Percentiles rank a stretch among this genome's conserved stretches.
These are phyloP conservation scores for Cuculus canorus DNA, from an alignment of 2,797 vertebrate genomes.

Conservation along the genomic window DNA sequence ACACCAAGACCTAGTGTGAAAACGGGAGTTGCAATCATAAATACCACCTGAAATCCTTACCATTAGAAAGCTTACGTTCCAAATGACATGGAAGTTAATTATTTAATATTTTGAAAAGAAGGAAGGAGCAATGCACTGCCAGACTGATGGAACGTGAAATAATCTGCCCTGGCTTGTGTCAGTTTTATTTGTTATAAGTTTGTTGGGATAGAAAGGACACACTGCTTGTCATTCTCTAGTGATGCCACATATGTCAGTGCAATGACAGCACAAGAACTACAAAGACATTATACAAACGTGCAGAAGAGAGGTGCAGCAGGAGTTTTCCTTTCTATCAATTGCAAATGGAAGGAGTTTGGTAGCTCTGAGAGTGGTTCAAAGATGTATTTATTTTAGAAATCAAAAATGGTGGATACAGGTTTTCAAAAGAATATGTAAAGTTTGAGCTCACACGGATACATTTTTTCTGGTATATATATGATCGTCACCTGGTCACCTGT, in stretches of 20 bases:
- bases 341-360: background rate
- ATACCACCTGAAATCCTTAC: background rate
- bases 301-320: background rate
- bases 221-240: background rate
- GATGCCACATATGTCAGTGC: background rate
- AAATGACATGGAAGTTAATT: background rate
- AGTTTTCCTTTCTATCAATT: background rate
- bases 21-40: background rate
- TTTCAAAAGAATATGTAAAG: background rate
- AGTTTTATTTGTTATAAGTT: background rate
- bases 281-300: background rate
- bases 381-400: background rate
- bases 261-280: background rate
- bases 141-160: background rate
- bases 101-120: background rate
- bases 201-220: background rate
- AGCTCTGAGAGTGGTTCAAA: background rate
- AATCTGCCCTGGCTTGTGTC: background rate
- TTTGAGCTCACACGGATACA: background rate
- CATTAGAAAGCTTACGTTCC: background rate
- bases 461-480: background rate
- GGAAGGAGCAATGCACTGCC: background rate
- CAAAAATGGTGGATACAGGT: background rate
- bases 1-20: background rate
- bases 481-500: background rate